These are phyloP conservation scores for Chaetorhynchus papuensis DNA, from an alignment of 2,113 vertebrate genomes.

Conservation along the genomic window DNA sequence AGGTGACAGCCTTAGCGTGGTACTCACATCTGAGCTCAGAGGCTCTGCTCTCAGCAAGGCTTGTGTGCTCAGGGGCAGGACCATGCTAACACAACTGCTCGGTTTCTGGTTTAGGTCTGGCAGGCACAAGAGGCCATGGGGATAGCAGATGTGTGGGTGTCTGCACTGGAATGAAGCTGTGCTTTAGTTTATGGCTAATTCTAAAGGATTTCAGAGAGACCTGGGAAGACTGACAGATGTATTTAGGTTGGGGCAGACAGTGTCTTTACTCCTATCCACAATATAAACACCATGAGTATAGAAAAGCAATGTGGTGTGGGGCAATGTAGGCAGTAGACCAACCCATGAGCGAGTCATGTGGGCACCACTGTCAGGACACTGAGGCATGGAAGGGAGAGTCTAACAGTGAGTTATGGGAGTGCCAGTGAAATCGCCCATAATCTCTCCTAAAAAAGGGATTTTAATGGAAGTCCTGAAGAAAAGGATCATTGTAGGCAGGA, in stretches of 20 bases:
- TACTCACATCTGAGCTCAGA: not conserved
- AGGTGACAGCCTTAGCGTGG: not conserved
- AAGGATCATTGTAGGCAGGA: not conserved
- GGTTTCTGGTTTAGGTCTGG: not conserved
- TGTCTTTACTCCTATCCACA: not conserved
- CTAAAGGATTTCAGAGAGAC: not conserved
- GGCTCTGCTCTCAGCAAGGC: not conserved
- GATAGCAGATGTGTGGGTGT: not conserved
- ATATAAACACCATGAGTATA: not conserved
- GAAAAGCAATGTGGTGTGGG: not conserved
- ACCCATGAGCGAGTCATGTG: not conserved
- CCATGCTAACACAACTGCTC: not conserved
- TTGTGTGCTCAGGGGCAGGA: not conserved
- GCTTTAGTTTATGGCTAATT: not conserved
- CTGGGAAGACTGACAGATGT: not conserved
- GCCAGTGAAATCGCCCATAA: not conserved
- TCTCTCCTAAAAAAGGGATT: no score
- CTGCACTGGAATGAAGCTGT: not conserved
- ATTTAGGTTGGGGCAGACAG: not conserved
- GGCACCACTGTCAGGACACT: not conserved
- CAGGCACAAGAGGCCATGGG: not conserved
- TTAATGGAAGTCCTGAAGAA: not conserved
- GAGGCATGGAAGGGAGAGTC: not conserved
- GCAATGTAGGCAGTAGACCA: not conserved
- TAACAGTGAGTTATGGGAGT: not conserved